phyloP scores from a whole-genome alignment of 2,888 invertebrate species.

The Odontomyia ornata region DNA sequence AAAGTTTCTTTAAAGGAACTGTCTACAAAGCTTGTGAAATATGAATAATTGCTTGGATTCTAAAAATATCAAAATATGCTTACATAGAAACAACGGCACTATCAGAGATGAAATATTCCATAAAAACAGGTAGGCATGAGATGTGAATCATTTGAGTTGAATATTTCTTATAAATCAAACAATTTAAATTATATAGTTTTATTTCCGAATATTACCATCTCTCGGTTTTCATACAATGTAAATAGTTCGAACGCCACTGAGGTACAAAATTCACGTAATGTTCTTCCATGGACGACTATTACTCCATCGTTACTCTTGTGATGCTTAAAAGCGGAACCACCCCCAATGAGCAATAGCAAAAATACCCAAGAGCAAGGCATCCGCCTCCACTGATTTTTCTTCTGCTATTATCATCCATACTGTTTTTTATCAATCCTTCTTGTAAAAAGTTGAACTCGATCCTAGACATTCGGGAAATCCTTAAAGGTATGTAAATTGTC shows the following conservation, averaged over 20 bases:
- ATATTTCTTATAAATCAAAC: neutral
- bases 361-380: no score
- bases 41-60: no score
- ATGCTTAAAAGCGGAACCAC: neutral
- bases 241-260: neutral
- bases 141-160: no score
- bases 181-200: neutral
- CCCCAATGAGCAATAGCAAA: neutral
- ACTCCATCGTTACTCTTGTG: neutral
- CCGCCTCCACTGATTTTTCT: no score
- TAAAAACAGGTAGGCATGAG: no score
- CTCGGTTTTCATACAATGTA: neutral
- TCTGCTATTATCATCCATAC: neutral
- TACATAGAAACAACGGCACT: no score
- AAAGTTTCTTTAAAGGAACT: no score
- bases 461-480: constrained; percentile 34
- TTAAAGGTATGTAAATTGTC: constrained; percentile 49
- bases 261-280: neutral
- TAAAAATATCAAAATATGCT: no score
- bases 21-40: no score
- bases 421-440: neutral
- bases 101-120: no score
- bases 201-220: neutral
- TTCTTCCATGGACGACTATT: neutral
- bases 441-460: neutral